phyloP scores from a whole-genome alignment of 2,113 vertebrate species.

The Haliaeetus leucogaster region DNA sequence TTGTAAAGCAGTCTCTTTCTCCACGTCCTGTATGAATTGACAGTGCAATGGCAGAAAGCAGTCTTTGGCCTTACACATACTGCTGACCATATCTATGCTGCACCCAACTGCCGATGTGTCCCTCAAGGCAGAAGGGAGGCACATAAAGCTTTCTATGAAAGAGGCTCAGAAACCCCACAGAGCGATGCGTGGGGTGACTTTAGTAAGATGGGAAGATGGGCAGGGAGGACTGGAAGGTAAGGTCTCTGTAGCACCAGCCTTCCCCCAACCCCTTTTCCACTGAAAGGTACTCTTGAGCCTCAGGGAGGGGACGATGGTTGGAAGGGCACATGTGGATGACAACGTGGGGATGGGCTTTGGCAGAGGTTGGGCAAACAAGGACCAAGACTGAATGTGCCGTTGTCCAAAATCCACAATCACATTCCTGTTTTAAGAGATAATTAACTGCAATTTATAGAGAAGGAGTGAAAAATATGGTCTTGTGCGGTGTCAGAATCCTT shows the following conservation, averaged over 20 bases:
- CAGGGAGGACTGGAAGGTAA: neutral
- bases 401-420: neutral
- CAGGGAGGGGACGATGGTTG: rapidly evolving
- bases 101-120: rapidly evolving
- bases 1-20: neutral
- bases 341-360: neutral
- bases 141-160: neutral
- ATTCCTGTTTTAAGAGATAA: neutral
- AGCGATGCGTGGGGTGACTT: rapidly evolving
- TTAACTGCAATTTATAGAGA: neutral
- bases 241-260: neutral
- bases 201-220: neutral
- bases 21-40: neutral
- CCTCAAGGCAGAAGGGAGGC: neutral
- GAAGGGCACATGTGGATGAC: neutral
- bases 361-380: neutral
- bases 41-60: neutral
- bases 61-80: rapidly evolving
- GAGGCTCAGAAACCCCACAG: neutral
- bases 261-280: neutral
- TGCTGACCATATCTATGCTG: rapidly evolving
- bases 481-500: neutral
- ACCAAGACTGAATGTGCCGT: neutral
- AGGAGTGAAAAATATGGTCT: neutral
- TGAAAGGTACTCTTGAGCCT: neutral